Evolutionary conservation across 2,797 vertebrate species (phyloP).

Genomic region (Chelon auratus): DNA sequence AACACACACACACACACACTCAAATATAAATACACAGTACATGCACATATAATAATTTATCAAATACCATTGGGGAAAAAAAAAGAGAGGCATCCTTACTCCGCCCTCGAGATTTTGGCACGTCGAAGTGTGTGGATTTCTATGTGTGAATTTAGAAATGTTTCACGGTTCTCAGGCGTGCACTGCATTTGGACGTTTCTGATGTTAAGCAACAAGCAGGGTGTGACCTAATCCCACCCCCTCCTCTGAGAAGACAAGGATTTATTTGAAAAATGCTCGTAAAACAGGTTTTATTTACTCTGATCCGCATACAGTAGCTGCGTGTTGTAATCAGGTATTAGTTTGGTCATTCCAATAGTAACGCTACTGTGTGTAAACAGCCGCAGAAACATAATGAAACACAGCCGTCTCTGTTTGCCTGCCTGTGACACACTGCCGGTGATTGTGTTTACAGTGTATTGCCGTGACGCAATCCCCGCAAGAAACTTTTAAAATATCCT

Average conservation of each 20-base stretch:
- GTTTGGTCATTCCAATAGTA: constrained; percentile 38
- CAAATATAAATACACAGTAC: constrained; percentile 55
- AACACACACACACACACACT: neutral
- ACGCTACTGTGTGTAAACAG: constrained; percentile 28
- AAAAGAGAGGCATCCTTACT: constrained; percentile 53
- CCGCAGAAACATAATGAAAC: constrained; percentile 15
- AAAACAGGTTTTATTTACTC: constrained; percentile 40
- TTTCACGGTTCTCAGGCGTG: constrained; percentile 50
- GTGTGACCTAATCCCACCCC: constrained; percentile 44
- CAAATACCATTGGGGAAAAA: constrained; percentile 23
- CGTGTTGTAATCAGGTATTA: constrained; percentile 25
- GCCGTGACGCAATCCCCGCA: neutral
- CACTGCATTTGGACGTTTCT: constrained; percentile 44
- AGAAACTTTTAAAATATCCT: neutral
- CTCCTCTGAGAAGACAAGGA: constrained; percentile 27
- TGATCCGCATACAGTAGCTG: constrained; percentile 5
- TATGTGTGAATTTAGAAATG: constrained; percentile 46
- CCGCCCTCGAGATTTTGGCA: constrained; percentile 71
- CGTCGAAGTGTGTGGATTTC: constrained; percentile 73
- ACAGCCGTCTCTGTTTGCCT: constrained; percentile 1
- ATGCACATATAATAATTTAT: constrained; percentile 62
- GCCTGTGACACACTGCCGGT: constrained; percentile 8
- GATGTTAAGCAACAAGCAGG: constrained; percentile 40
- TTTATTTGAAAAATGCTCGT: constrained; percentile 37
- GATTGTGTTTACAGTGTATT: neutral